Percentiles rank a stretch among this genome's conserved stretches.
Conservation (phyloP, 2,113 vertebrate genomes). For the Hemibagrus wyckioides region DNA sequence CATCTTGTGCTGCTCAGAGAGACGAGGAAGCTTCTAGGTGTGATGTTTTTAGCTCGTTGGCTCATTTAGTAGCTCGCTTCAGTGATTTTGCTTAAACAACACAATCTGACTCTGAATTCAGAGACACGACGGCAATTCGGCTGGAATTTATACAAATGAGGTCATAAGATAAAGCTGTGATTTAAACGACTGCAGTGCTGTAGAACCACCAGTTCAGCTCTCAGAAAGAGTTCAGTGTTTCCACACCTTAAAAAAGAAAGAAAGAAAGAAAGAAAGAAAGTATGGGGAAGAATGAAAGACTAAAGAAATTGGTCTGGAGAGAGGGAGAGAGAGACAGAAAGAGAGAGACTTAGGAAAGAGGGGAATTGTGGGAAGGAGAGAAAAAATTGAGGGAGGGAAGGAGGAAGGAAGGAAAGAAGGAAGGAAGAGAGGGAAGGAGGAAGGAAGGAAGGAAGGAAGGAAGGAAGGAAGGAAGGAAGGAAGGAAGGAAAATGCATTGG, state of each 20-base stretch:
- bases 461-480: background rate
- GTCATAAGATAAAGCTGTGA: background rate
- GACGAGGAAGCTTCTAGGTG: background rate
- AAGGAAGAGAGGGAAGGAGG: background rate
- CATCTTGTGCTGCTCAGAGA: background rate
- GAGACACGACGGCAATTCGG: background rate
- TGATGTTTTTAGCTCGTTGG: background rate
- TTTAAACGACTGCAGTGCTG: background rate
- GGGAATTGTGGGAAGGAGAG: background rate
- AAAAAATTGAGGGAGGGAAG: no score
- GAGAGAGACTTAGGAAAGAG: no score
- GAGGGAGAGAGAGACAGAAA: no score
- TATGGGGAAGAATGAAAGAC: no score
- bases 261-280: no score
- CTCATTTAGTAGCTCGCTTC: background rate
- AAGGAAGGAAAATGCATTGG: background rate
- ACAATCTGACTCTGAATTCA: background rate
- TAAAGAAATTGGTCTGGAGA: no score
- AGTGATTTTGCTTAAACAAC: background rate
- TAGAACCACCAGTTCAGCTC: background rate
- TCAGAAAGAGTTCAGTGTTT: background rate
- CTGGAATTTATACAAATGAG: conserved; percentile 1
- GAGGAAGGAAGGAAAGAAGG: background rate
- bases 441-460: background rate
- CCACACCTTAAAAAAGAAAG: background rate